Percentiles rank a stretch among this genome's conserved stretches.
Evolutionary conservation across 2,888 invertebrate species (phyloP).

Genomic region (Brachycybe producta): DNA sequence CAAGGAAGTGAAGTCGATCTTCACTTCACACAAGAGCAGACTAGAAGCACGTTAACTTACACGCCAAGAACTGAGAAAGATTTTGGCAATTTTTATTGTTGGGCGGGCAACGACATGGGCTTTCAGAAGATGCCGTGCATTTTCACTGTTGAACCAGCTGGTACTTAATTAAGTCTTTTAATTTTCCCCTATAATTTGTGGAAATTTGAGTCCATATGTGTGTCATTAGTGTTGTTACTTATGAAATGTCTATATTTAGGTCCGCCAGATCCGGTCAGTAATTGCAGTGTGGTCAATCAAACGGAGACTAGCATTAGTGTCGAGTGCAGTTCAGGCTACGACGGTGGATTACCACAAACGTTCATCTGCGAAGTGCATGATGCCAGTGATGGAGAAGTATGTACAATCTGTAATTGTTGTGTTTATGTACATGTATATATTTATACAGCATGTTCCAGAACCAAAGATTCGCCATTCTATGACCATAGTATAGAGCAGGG

Average conservation of each 20-base stretch:
- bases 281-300: slow-evolving; percentile 75
- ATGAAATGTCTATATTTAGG: slow-evolving; percentile 53
- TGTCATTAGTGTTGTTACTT: neutral
- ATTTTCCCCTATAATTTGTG: too few species aligned
- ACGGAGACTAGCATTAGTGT: slow-evolving; percentile 69
- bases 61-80: slow-evolving; percentile 16
- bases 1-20: neutral
- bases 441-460: too few species aligned
- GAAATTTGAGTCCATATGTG: neutral
- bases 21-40: slow-evolving; percentile 5
- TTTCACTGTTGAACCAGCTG: slow-evolving; percentile 16
- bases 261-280: slow-evolving; percentile 72
- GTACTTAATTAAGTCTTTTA: neutral
- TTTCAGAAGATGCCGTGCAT: slow-evolving; percentile 15
- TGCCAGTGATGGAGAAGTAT: slow-evolving; percentile 30
- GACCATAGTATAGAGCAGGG: too few species aligned
- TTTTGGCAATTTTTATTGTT: slow-evolving; percentile 16
- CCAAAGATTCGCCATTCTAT: too few species aligned
- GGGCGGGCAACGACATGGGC: slow-evolving; percentile 16
- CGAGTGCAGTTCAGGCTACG: slow-evolving; percentile 54
- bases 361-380: slow-evolving; percentile 39
- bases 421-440: too few species aligned
- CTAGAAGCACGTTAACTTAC: slow-evolving; percentile 9
- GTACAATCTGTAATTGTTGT: neutral
- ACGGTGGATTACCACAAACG: slow-evolving; percentile 14